Base-by-base conservation (phyloP, 2,888 invertebrate species). In the Caenorhabditis sp. region DNA sequence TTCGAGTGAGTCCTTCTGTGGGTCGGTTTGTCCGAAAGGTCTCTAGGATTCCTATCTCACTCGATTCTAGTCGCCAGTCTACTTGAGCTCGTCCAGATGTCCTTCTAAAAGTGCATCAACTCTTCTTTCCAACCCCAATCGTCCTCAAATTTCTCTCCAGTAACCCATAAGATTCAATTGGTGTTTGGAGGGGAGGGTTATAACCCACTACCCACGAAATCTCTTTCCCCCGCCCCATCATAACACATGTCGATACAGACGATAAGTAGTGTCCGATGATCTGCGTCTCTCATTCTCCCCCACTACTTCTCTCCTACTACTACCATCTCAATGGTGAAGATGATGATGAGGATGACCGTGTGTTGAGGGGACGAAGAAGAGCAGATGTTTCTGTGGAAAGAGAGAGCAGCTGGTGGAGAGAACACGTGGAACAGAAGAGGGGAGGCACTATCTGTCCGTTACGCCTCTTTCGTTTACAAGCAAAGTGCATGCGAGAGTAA, bases 311-410 rank as follows among this genome's bases (percentile, higher is more conserved):
- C 26, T 1, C 51, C 10, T 22, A 10, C 31, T 35, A 35, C 31
- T 35, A 35, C 58, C n/a, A 35, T 74, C 51, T 41, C 56, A 49
- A 24, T 54, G 16, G n/a, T n/a, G n/a, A n/a, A n/a, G n/a, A 54
- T 26, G 54, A 54, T 28, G 26, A 28, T 56, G 56, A 56, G 28
- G 56, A 56, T 56, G 56, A 56, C 56, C 28, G 56, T 56, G 54
- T 54, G 7, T 54, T 8, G 14, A 12, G 38, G 14, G 7, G 54
- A 14, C 24, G 24, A 24, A 19, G 14, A 26, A 54, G 12, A 54
- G 54, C 54, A 54, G 54, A 54, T 54, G 54, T 54, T 49, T 49
- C 49, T 49, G 5, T 10, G 14, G 47, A 47, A 47, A 1, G 47
- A 47, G 47, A 49, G 47, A 16, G 47, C 49, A 49, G 49, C 49